These are phyloP conservation scores for Erannis defoliaria DNA, from an alignment of 2,888 invertebrate genomes.

Conservation along the genomic window DNA sequence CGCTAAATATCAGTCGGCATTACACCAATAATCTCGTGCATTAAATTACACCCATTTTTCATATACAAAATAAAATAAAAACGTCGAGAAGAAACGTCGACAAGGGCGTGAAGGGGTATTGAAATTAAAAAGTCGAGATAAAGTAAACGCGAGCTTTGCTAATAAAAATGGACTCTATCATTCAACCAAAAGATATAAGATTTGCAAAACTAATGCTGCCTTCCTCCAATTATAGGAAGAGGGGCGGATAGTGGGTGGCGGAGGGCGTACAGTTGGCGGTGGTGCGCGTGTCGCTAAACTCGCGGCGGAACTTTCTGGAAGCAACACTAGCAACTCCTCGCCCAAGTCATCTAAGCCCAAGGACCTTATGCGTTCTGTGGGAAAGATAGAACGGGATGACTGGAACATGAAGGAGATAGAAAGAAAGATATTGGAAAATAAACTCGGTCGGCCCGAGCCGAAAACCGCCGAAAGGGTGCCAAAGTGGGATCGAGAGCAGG, in stretches of 20 bases:
- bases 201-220: neutral
- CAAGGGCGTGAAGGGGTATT: no score
- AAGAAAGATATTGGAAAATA: constrained; percentile 93
- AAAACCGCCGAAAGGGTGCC: constrained; percentile 92
- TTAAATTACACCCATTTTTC: no score
- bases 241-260: constrained; percentile 72
- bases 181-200: neutral
- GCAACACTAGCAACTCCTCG: constrained; percentile 83
- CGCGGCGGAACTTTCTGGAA: constrained; percentile 92
- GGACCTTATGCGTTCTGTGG: constrained; percentile 94
- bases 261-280: constrained; percentile 63
- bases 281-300: constrained; percentile 73
- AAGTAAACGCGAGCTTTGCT: no score
- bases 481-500: constrained; percentile 96
- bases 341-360: constrained; percentile 90
- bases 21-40: no score
- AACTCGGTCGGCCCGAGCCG: constrained; percentile 88
- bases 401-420: constrained; percentile 97
- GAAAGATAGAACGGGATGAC: constrained; percentile 95
- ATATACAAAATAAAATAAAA: no score
- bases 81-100: no score
- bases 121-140: no score
- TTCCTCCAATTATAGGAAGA: constrained; percentile 65
- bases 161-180: neutral
- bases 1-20: no score